phyloP scores from a whole-genome alignment of 2,113 vertebrate species.

The Bothrops jararaca region DNA sequence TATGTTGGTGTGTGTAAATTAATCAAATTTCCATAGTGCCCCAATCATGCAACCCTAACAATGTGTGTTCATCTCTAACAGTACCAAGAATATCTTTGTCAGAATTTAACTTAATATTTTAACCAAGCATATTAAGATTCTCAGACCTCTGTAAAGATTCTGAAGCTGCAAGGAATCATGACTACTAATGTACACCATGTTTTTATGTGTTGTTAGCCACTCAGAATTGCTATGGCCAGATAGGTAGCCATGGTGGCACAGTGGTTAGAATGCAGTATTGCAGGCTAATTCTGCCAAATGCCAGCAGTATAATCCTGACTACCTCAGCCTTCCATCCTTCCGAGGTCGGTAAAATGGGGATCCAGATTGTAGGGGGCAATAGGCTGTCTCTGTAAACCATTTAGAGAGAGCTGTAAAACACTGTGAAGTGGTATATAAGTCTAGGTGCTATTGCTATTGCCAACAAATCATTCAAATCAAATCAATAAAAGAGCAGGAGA shows the following conservation, averaged over 20 bases:
- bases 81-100: not conserved
- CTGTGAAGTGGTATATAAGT: not conserved
- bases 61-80: not conserved
- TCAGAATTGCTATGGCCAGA: not conserved
- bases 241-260: not conserved
- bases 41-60: not conserved
- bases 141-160: not conserved
- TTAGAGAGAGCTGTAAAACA: not conserved
- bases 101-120: not conserved
- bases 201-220: not conserved
- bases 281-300: not conserved
- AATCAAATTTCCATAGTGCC: not conserved
- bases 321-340: not conserved
- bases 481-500: not conserved
- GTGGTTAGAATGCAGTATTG: not conserved
- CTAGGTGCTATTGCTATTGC: not conserved
- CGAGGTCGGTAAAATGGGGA: not conserved
- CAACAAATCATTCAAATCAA: not conserved
- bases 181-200: not conserved
- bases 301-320: not conserved
- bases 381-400: not conserved
- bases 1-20: not conserved
- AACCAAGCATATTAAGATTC: not conserved
- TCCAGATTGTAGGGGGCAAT: not conserved
- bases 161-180: not conserved